Percentiles rank a stretch among this genome's conserved stretches.
These are phyloP conservation scores for Lymantria monacha DNA, from an alignment of 2,888 invertebrate species.

Conservation along the genomic window DNA sequence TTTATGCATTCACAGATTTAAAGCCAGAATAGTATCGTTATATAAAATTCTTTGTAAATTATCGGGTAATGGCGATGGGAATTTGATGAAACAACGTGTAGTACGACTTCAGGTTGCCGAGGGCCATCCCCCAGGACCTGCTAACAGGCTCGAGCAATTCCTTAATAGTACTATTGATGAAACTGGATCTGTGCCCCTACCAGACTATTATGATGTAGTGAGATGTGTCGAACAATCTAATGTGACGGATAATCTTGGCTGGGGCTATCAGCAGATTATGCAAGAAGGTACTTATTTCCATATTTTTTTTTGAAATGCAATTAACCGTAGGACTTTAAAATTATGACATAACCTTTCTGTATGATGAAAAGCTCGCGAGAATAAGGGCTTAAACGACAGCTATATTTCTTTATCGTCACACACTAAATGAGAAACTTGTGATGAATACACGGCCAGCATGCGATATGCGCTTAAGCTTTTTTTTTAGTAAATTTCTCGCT, in stretches of 20 bases:
- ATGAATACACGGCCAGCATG: too few species aligned
- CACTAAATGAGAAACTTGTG: too few species aligned
- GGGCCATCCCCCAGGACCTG: conserved; percentile 56
- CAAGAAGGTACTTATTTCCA: conserved; percentile 51
- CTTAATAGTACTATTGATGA: conserved; percentile 49
- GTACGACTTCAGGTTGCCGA: conserved; percentile 44
- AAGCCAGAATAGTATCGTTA: conserved; percentile 41
- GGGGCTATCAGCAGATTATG: conserved; percentile 39
- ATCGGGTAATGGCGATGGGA: conserved; percentile 26
- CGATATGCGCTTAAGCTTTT: too few species aligned
- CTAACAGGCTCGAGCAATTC: conserved; percentile 45
- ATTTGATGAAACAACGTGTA: conserved; percentile 40
- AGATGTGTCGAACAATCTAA: conserved; percentile 52
- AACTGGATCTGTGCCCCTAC: conserved; percentile 58
- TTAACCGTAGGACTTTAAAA: too few species aligned
- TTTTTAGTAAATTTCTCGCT: too few species aligned
- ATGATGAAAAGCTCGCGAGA: too few species aligned
- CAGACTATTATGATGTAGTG: conserved; percentile 74
- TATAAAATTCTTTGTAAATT: conserved; percentile 53
- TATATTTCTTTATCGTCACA: too few species aligned
- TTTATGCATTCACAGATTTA: conserved; percentile 40
- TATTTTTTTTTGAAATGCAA: not conserved
- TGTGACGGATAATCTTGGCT: conserved; percentile 38
- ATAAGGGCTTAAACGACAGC: too few species aligned
- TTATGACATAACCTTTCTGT: too few species aligned